These are phyloP conservation scores for Mycalesis mineus DNA, from an alignment of 2,888 invertebrate species.

Conservation along the genomic window DNA sequence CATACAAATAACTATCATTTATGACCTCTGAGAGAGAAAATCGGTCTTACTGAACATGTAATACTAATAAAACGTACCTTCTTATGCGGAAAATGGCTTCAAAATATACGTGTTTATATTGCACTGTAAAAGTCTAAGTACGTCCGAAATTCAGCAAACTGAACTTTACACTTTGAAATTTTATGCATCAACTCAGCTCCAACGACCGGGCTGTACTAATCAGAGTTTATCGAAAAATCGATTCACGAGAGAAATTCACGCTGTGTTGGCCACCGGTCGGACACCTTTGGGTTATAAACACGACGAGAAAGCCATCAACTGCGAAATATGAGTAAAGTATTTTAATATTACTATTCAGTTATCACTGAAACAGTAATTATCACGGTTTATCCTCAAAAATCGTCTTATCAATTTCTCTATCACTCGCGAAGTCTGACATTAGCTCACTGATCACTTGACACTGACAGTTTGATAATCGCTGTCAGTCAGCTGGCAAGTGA, in stretches of 20 bases:
- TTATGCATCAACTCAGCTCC: neutral
- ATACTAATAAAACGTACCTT: neutral
- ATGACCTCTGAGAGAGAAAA: too few species aligned
- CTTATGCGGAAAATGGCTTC: too few species aligned
- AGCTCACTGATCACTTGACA: neutral
- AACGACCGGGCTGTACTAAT: constrained; percentile 11
- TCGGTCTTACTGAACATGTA: too few species aligned
- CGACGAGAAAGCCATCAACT: neutral
- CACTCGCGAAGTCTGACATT: neutral
- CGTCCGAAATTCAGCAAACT: neutral
- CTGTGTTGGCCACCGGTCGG: neutral
- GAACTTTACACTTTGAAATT: constrained; percentile 4
- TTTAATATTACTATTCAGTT: constrained; percentile 19
- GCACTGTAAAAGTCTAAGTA: too few species aligned
- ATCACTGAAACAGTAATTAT: neutral
- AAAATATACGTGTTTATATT: too few species aligned
- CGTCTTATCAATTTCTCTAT: constrained; percentile 5
- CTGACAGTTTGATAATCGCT: neutral
- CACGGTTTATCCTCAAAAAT: neutral
- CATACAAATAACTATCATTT: too few species aligned
- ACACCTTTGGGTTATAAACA: neutral
- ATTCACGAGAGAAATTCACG: constrained; percentile 39
- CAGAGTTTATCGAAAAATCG: constrained; percentile 56
- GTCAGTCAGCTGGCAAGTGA: neutral
- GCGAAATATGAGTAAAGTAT: constrained; percentile 11